phyloP scores from a whole-genome alignment of 2,888 invertebrate genomes.

The Kryphioiulus occultus region DNA sequence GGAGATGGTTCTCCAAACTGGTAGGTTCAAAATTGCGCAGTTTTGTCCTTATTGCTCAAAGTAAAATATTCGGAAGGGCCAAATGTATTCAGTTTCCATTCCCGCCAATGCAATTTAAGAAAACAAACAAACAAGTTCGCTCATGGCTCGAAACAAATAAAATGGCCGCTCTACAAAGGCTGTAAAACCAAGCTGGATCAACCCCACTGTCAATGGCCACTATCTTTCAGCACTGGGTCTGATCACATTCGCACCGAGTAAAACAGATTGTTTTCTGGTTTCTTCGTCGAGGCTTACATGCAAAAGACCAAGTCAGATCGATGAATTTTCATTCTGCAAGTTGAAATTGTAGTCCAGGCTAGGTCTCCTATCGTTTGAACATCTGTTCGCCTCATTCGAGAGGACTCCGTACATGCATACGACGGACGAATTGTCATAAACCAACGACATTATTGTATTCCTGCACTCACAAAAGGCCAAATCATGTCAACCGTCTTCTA shows the following conservation, averaged over 20 bases:
- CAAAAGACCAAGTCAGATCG: constrained; percentile 8
- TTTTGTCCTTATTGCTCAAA: not conserved
- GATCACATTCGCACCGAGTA: not conserved
- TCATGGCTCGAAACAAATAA: not conserved
- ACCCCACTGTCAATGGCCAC: constrained; percentile 4
- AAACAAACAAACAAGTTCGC: not conserved
- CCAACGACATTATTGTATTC: constrained; percentile 20
- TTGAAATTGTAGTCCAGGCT: not conserved
- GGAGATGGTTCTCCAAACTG: not conserved
- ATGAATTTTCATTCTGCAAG: constrained; percentile 29
- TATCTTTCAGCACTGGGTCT: not conserved
- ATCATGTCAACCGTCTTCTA: not conserved
- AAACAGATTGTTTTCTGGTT: constrained; percentile 24
- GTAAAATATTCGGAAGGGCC: too few species aligned
- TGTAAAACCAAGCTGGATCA: constrained; percentile 20
- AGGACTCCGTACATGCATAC: not conserved
- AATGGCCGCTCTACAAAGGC: not conserved
- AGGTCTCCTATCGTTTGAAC: constrained; percentile 12
- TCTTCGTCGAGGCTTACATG: not conserved
- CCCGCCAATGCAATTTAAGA: not conserved
- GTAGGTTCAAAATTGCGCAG: not conserved
- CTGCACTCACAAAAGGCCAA: not conserved
- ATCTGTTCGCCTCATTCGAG: constrained; percentile 26
- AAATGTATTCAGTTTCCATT: not conserved
- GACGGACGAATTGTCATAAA: constrained; percentile 38